Base-by-base conservation (phyloP, 2,888 invertebrate species). In the Zaprionus lineosus region DNA sequence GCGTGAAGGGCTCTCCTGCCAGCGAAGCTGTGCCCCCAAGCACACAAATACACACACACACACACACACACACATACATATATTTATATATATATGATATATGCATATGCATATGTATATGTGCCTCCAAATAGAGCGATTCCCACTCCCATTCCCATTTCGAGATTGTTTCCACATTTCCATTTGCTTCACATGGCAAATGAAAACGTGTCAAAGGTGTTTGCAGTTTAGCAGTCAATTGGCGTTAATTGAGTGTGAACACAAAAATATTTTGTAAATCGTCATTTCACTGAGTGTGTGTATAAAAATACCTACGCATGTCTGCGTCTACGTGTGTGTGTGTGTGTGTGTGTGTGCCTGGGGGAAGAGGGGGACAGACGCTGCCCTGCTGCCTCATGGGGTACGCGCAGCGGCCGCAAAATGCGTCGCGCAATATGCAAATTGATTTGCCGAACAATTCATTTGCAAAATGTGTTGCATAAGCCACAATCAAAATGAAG, bases 161-260 rank as follows among this genome's bases (percentile, higher is more conserved):
- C 9, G n/a, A n/a, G n/a, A n/a, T n/a, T 21, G n/a, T 36, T 69
- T 43, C 51, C 58, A 65, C 60, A 70, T 79, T 69, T 64, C 55
- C 64, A 67, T 62, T 72, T 69, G 65, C 53, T 60, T 75, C 57
- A 62, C 52, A 67, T 46, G 73, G 55, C 69, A 70, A 70, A 70
- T 70, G 71, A 48, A 81, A 83, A 75, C 74, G 70, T 83, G 85
- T 83, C 86, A 83, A 86, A 86, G 85, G 83, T 86, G 86, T 79
- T 79, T 68, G 79, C 83, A 84, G 86, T 82, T 82, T 81, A 66
- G 81, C 81, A 84, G 81, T 81, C 81, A 81, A 81, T 81, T 81
- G 86, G 82, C 77, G 84, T 81, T 81, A 81, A 81, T 81, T 81
- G 86, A 81, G 79, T 86, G 79, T 84, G 79, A 81, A 81, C 86